A percentile compares a stretch with the other conserved stretches of the same genome.
Evolutionary conservation across 2,888 invertebrate genomes (phyloP).

Genomic region (Podotricha telesiphe): DNA sequence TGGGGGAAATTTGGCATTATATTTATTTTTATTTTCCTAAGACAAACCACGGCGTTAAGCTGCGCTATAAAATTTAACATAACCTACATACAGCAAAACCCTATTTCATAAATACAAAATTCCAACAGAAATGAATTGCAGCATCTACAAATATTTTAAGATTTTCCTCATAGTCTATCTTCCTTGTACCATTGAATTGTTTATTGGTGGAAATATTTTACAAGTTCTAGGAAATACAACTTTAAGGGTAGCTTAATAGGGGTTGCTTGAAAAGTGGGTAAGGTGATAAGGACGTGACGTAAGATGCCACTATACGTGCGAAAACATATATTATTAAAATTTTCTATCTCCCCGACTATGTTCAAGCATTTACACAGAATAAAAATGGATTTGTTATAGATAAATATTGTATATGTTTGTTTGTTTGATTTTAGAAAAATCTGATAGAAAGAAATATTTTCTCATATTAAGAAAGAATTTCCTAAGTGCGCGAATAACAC

Average conservation of each 20-base stretch:
- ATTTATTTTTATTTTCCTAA: no score
- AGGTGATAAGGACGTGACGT: conserved; percentile 64
- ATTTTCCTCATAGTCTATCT: conserved; percentile 62
- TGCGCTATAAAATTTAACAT: no score
- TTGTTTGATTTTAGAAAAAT: no score
- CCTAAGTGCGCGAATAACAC: no score
- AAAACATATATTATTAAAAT: conserved; percentile 76
- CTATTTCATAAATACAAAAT: conserved; percentile 53
- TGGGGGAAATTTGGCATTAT: no score
- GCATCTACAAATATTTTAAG: conserved; percentile 33
- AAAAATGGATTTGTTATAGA: conserved; percentile 49
- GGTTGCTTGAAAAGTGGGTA: conserved; percentile 9
- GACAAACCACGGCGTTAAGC: no score
- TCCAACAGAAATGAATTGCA: conserved; percentile 52
- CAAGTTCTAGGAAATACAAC: conserved; percentile 22
- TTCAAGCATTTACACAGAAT: conserved; percentile 48
- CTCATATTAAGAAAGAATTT: no score
- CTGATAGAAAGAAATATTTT: no score
- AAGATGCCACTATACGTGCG: conserved; percentile 64
- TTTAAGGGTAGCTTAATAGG: conserved; percentile 44
- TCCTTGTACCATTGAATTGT: conserved; percentile 57
- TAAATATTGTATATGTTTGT: background rate
- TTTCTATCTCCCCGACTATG: conserved; percentile 67
- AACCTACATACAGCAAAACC: no score
- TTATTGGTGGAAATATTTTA: conserved; percentile 27